Conservation (phyloP, 2,888 invertebrate species). For the Coronaproctus castanopsis region DNA sequence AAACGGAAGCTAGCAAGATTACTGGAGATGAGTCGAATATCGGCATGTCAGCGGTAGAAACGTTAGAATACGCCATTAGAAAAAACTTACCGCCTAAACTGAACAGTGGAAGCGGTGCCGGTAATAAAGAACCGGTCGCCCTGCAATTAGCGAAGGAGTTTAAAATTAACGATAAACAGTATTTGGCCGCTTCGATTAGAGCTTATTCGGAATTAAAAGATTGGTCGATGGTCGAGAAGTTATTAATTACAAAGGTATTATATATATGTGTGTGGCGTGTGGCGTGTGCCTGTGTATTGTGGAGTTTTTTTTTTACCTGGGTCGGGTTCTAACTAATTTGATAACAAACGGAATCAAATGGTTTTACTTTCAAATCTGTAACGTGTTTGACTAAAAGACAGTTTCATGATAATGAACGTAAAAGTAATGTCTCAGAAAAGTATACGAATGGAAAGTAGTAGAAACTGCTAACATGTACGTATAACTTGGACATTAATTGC, state of each 20-base stretch:
- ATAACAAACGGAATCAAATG: too few relatives aligned
- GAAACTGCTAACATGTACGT: too few relatives aligned
- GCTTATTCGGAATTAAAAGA: constrained; percentile 7
- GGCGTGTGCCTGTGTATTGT: too few relatives aligned
- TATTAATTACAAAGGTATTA: constrained; percentile 7
- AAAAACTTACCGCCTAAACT: constrained; percentile 4
- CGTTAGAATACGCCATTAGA: not conserved
- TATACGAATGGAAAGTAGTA: too few relatives aligned
- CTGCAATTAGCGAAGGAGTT: constrained; percentile 2
- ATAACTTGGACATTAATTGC: too few relatives aligned
- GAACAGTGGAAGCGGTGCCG: not conserved
- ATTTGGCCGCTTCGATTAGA: not conserved
- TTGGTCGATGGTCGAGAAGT: constrained; percentile 3
- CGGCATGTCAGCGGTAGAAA: constrained; percentile 5
- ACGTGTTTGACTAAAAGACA: too few relatives aligned
- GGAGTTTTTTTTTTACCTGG: too few relatives aligned
- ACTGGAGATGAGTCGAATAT: constrained; percentile 5
- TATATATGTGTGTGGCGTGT: too few relatives aligned
- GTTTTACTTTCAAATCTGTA: too few relatives aligned
- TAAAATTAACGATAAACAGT: constrained; percentile 4
- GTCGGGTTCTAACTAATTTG: too few relatives aligned
- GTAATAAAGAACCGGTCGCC: constrained; percentile 3
- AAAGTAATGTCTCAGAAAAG: too few relatives aligned
- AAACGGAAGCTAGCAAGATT: constrained; percentile 5
- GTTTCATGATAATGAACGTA: too few relatives aligned